These are phyloP conservation scores for Natator depressus DNA, from an alignment of 2,113 vertebrate genomes.

Conservation along the genomic window DNA sequence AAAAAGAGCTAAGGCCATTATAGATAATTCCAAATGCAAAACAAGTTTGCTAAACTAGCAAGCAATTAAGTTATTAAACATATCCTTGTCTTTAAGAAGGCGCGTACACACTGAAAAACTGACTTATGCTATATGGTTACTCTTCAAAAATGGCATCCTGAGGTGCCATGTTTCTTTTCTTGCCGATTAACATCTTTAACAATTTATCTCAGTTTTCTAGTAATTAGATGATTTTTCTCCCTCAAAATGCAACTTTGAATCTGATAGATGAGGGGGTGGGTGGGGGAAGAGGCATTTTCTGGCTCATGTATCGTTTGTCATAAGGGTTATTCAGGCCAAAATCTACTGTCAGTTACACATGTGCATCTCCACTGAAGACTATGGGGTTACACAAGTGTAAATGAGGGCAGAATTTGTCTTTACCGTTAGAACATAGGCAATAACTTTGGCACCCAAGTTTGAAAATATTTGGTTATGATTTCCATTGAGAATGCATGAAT, in stretches of 20 bases:
- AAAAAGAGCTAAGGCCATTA: neutral
- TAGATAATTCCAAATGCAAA: rapidly evolving
- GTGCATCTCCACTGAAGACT: neutral
- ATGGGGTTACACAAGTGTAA: neutral
- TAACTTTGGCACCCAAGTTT: neutral
- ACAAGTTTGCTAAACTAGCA: neutral
- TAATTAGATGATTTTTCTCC: neutral
- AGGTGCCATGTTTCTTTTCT: neutral
- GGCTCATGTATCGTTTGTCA: neutral
- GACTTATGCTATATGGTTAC: neutral
- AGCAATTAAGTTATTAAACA: neutral
- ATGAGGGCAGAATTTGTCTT: neutral
- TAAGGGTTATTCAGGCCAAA: neutral
- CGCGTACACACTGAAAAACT: neutral
- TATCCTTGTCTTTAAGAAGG: neutral
- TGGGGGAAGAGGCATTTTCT: rapidly evolving
- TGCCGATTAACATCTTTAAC: neutral
- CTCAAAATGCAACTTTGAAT: neutral
- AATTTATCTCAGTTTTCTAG: neutral
- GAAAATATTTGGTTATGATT: neutral
- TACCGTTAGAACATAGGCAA: neutral
- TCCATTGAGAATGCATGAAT: neutral
- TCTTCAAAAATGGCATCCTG: neutral
- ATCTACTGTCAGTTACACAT: neutral
- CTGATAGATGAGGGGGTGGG: neutral